Conservation (phyloP, 2,113 vertebrate species). For the Oenanthe melanoleuca region DNA sequence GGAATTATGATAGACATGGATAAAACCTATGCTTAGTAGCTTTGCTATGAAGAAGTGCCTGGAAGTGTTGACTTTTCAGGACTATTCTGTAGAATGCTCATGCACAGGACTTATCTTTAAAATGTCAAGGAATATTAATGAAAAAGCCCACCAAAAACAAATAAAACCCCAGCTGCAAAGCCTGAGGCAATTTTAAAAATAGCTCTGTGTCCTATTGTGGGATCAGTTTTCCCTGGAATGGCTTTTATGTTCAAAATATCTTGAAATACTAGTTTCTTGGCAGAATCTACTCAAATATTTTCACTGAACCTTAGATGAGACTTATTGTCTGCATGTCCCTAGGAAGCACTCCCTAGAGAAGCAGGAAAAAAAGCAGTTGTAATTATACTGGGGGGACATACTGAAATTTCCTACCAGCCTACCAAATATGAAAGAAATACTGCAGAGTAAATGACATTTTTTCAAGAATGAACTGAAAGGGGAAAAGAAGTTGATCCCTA, state of each 20-base stretch:
- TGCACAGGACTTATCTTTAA: constrained; percentile 19
- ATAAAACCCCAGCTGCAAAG: constrained; percentile 53
- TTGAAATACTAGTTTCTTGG: constrained; percentile 64
- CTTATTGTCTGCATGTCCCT: constrained; percentile 55
- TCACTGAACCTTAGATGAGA: constrained; percentile 53
- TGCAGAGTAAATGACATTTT: background rate
- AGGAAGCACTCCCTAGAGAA: constrained; percentile 5
- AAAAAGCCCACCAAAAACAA: background rate
- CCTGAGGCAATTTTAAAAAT: constrained; percentile 61
- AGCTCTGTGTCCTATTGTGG: constrained; percentile 51
- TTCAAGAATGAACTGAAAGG: background rate
- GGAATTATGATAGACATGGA: background rate
- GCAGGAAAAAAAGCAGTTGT: background rate
- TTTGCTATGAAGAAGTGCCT: background rate
- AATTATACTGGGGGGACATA: background rate
- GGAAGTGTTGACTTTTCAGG: background rate
- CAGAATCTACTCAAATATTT: constrained; percentile 54
- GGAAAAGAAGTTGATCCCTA: background rate
- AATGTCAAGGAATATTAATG: constrained; percentile 46
- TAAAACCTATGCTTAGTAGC: background rate
- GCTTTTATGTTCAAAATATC: constrained; percentile 65
- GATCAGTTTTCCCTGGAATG: constrained; percentile 31
- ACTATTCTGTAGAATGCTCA: background rate
- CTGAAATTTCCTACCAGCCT: background rate
- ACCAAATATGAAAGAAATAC: background rate